Percentiles rank a stretch among this genome's conserved stretches.
Evolutionary conservation across 2,797 vertebrate species (phyloP).

Genomic region (Alectoris magna): DNA sequence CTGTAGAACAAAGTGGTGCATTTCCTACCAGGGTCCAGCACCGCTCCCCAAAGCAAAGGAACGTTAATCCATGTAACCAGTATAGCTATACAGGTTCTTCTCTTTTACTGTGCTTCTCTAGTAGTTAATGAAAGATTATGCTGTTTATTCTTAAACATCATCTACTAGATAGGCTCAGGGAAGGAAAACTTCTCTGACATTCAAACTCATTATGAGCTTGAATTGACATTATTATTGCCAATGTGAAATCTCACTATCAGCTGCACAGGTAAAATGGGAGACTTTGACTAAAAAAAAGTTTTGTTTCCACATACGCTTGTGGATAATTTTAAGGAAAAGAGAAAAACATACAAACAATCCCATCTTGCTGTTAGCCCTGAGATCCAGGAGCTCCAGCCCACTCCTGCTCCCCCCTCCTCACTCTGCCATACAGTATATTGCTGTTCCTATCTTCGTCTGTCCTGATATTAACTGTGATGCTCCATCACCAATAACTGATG

Average conservation of each 20-base stretch:
- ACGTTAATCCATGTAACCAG: not conserved
- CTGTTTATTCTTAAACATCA: not conserved
- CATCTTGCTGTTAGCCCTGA: not conserved
- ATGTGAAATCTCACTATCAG: not conserved
- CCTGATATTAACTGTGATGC: not conserved
- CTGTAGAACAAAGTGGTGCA: not conserved
- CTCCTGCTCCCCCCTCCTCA: not conserved
- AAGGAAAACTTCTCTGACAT: not conserved
- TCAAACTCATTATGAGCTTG: not conserved
- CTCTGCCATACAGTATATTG: not conserved
- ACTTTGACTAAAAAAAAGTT: not conserved
- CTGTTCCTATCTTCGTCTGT: not conserved
- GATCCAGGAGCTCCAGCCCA: not conserved
- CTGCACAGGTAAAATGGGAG: not conserved
- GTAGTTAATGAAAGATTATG: not conserved
- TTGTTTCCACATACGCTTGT: not conserved
- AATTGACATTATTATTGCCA: not conserved
- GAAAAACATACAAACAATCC: not conserved
- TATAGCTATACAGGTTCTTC: rapidly evolving
- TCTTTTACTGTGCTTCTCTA: not conserved
- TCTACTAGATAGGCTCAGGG: not conserved
- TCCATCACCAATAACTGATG: not conserved
- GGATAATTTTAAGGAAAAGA: not conserved
- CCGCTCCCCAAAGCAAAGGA: not conserved
- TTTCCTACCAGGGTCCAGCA: not conserved